Conservation (phyloP, 2,113 vertebrate species). For the human region DNA sequence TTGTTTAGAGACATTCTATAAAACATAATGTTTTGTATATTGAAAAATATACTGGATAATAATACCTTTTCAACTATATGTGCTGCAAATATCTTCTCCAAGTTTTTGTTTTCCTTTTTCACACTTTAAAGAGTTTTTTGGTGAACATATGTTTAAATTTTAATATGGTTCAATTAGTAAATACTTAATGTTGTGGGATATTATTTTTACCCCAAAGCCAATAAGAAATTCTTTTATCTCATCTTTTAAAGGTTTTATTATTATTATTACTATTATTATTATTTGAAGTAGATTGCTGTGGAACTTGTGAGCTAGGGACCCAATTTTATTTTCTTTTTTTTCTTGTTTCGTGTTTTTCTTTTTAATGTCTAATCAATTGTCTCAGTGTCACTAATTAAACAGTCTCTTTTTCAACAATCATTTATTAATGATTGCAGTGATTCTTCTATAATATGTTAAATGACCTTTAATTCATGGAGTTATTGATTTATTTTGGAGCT, state of each 20-base stretch:
- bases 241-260: background rate
- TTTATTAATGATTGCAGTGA: background rate
- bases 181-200: background rate
- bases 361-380: background rate
- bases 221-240: background rate
- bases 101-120: background rate
- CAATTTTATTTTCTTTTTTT: background rate
- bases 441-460: background rate
- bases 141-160: background rate
- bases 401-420: background rate
- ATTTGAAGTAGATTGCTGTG: background rate
- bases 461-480: background rate
- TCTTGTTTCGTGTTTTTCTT: background rate
- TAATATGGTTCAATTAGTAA: background rate
- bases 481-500: background rate
- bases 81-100: background rate
- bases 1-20: background rate
- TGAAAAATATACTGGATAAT: background rate
- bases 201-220: background rate
- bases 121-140: background rate
- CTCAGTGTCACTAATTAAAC: background rate
- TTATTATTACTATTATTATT: background rate
- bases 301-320: background rate
- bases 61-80: background rate
- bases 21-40: background rate